Conservation (phyloP, 1,140 invertebrate species). For the Penaeus chinensis region DNA sequence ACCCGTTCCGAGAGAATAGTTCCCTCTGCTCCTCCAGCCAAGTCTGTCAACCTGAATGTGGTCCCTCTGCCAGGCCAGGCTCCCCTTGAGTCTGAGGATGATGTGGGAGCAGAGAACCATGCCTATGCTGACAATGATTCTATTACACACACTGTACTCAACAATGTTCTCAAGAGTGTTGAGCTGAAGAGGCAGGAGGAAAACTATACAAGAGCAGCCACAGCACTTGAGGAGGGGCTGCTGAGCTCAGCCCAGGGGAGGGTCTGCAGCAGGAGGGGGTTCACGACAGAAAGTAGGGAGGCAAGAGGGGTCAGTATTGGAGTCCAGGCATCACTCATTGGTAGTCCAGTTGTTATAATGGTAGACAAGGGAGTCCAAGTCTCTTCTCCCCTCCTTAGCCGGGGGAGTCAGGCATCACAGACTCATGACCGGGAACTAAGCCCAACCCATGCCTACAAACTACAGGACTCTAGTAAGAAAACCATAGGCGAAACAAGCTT, state of each 20-base stretch:
- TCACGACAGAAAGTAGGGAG: no score
- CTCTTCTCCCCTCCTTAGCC: no score
- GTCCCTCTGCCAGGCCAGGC: conserved; percentile 35
- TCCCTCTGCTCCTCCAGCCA: conserved; percentile 33
- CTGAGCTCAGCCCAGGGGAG: neutral
- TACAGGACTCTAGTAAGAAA: conserved; percentile 30
- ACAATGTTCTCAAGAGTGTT: conserved; percentile 49
- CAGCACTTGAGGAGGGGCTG: conserved; percentile 22
- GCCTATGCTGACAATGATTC: conserved; percentile 34
- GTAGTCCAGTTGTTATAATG: no score
- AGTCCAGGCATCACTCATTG: no score
- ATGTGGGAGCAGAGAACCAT: conserved; percentile 35
- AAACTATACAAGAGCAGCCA: conserved; percentile 9
- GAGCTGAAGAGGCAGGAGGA: conserved; percentile 40
- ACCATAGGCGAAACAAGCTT: conserved; percentile 46
- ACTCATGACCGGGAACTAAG: neutral
- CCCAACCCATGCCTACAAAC: conserved; percentile 5
- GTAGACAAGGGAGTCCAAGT: no score
- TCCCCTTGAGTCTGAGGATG: conserved; percentile 53
- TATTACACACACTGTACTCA: conserved; percentile 42
- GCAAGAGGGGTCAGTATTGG: no score
- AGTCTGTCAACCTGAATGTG: conserved; percentile 33
- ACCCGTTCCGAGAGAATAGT: conserved; percentile 31
- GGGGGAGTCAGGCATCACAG: no score
- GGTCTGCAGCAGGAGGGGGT: neutral